phyloP scores from a whole-genome alignment of 2,888 invertebrate species.

The Quadriops clusia region DNA sequence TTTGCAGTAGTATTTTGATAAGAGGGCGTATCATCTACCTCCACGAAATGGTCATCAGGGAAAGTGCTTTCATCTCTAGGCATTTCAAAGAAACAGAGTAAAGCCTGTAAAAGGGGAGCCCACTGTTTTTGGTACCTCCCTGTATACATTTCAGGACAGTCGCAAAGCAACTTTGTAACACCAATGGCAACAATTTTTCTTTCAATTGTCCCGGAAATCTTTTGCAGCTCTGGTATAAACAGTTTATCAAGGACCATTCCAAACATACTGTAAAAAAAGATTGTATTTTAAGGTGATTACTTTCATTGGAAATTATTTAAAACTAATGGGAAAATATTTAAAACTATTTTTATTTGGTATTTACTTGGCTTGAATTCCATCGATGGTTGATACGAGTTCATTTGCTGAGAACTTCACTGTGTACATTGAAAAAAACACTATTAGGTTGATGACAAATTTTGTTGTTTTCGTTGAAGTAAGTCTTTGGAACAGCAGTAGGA shows the following conservation, averaged over 20 bases:
- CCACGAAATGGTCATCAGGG: conserved; percentile 81
- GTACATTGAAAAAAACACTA: conserved; percentile 85
- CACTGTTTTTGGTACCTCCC: conserved; percentile 55
- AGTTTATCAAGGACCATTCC: conserved; percentile 90
- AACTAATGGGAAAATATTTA: conserved; percentile 6
- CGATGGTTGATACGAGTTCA: conserved; percentile 63
- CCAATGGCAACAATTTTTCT: conserved; percentile 88
- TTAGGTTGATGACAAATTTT: conserved; percentile 81
- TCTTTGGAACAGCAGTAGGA: conserved; percentile 85
- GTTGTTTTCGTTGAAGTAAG: conserved; percentile 88
- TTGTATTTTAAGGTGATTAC: neutral
- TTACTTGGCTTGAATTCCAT: conserved; percentile 76
- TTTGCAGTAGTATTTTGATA: conserved; percentile 84
- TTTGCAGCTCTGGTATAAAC: conserved; percentile 74
- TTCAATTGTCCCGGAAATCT: conserved; percentile 70
- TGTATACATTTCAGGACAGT: conserved; percentile 54
- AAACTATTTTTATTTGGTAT: conserved; percentile 25
- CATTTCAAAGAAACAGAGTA: conserved; percentile 80
- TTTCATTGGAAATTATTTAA: conserved; percentile 1
- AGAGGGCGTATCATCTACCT: conserved; percentile 74
- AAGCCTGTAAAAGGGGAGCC: conserved; percentile 51
- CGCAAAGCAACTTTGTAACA: conserved; percentile 71
- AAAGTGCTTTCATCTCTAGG: conserved; percentile 68
- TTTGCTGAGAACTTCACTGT: conserved; percentile 68
- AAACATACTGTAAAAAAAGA: conserved; percentile 61